These are phyloP conservation scores for Drosophila pallidifrons DNA, from an alignment of 1,140 invertebrate species.

Conservation along the genomic window DNA sequence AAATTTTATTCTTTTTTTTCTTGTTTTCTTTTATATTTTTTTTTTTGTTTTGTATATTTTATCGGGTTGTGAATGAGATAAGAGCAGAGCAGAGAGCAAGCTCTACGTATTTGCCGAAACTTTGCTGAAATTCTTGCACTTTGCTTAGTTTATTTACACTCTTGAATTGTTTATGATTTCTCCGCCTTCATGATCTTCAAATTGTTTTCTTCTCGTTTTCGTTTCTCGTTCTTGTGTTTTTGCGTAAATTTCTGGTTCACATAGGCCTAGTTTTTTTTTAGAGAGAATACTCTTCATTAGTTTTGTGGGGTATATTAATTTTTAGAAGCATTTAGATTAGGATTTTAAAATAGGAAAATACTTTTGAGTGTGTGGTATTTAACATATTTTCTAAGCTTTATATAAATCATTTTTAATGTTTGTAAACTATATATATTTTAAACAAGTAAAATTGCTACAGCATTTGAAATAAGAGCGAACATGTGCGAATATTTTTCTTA, in stretches of 20 bases:
- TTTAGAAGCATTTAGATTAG: too few relatives aligned
- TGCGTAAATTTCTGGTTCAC: conserved; percentile 8
- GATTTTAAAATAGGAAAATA: too few relatives aligned
- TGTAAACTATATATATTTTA: too few relatives aligned
- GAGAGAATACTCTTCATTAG: background rate
- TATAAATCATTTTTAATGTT: too few relatives aligned
- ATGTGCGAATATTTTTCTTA: too few relatives aligned
- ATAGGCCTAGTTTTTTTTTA: conserved; percentile 7
- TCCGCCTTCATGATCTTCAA: conserved; percentile 14
- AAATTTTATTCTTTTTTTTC: background rate
- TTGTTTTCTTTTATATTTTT: background rate
- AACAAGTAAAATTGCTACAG: too few relatives aligned
- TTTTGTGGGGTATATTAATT: background rate
- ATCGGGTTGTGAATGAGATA: conserved; percentile 19
- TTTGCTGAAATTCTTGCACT: conserved; percentile 23
- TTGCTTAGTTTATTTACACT: conserved; percentile 44
- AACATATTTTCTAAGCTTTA: too few relatives aligned
- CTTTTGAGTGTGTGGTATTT: too few relatives aligned
- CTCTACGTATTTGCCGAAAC: background rate
- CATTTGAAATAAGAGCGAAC: too few relatives aligned
- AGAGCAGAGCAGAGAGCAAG: conserved; percentile 4
- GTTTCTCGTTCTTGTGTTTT: conserved; percentile 16
- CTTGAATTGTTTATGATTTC: conserved; percentile 43
- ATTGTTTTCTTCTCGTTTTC: conserved; percentile 25
- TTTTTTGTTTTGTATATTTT: conserved; percentile 17